These are phyloP conservation scores for Acleris cristana DNA, from an alignment of 2,888 invertebrate species.

Conservation along the genomic window DNA sequence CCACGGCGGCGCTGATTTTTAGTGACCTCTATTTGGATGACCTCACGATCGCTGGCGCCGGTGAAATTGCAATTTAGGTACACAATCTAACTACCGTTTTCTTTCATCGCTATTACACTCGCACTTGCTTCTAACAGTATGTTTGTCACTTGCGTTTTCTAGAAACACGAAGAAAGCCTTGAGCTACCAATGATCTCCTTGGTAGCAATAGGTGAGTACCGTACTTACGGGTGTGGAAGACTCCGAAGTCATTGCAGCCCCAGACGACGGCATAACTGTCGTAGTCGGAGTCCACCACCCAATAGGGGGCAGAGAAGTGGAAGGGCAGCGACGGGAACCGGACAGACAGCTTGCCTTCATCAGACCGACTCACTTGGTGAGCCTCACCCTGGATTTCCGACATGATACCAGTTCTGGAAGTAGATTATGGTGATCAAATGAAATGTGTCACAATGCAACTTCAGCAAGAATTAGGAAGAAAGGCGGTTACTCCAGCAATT, in stretches of 20 bases:
- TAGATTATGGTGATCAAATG: conserved; percentile 11
- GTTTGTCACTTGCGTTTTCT: too few species aligned
- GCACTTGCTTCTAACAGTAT: too few species aligned
- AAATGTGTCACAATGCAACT: too few species aligned
- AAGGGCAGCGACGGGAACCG: conserved; percentile 85
- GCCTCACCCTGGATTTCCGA: conserved; percentile 84
- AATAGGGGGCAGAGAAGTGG: conserved; percentile 75
- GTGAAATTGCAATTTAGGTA: too few species aligned
- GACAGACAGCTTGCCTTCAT: conserved; percentile 85
- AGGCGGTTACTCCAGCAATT: too few species aligned
- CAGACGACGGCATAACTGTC: conserved; percentile 88
- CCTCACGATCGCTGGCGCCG: too few species aligned
- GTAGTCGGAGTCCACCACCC: conserved; percentile 90
- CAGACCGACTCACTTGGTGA: conserved; percentile 73
- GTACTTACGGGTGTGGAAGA: conserved; percentile 81
- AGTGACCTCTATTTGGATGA: too few species aligned
- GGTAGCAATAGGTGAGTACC: background rate
- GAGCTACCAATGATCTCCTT: background rate
- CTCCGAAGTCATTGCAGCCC: conserved; percentile 82
- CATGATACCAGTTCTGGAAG: conserved; percentile 80
- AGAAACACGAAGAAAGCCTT: too few species aligned
- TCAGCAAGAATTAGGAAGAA: too few species aligned
- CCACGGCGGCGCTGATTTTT: too few species aligned
- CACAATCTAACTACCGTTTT: too few species aligned
- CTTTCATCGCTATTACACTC: too few species aligned